Evolutionary conservation across 2,888 invertebrate genomes (phyloP), one percentile per base, ranked within the genome.

Genomic region (Himalopsyche kuldschensis): DNA sequence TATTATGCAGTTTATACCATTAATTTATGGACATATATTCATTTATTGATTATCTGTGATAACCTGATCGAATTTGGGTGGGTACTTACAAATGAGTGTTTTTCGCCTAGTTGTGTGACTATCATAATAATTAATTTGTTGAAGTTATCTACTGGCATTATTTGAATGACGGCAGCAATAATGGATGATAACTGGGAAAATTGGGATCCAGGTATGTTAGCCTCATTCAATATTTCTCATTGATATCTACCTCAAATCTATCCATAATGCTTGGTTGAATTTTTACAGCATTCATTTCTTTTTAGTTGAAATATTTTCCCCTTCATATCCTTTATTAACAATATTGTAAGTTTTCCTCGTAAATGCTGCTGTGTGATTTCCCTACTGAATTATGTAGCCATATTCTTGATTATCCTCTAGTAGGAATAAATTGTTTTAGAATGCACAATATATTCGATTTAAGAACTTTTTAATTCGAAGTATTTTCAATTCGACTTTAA

Each of bases 181-280:
- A 82, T 84, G 86, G 84, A 84, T 46, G 83, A 84, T n/a, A 82
- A 80, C 31, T 31, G 77, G 20, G 86, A 84, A 63, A 90, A 89
- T 87, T 90, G 90, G 90, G 90, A 90, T 88, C 90, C 90, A 87
- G 89, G 90, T 90, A 86, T 88, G 87, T 87, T 30, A n/a, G 55
- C 20, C 20, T 81, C 11, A 69, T 15, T 41, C 4, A 41, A 35
- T 15, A 41, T 41, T 15, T 41, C 41, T 41, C 41, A 41, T 15
- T 41, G 4, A 41, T 41, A 5, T 41, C 41, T 15, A 11, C 41
- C 41, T 41, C 41, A 15, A 15, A 11, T 41, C 24, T 41, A 75
- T 30, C 32, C 30, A 75, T 11, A 30, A 31, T 75, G n/a, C 75
- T 30, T 30, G n/a, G 27, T 30, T 47, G 75, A 3, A 55, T 24